Evolutionary conservation across 1,140 invertebrate genomes (phyloP), one percentile per base, ranked within the genome.

Genomic region (Camponotus vicinus): DNA sequence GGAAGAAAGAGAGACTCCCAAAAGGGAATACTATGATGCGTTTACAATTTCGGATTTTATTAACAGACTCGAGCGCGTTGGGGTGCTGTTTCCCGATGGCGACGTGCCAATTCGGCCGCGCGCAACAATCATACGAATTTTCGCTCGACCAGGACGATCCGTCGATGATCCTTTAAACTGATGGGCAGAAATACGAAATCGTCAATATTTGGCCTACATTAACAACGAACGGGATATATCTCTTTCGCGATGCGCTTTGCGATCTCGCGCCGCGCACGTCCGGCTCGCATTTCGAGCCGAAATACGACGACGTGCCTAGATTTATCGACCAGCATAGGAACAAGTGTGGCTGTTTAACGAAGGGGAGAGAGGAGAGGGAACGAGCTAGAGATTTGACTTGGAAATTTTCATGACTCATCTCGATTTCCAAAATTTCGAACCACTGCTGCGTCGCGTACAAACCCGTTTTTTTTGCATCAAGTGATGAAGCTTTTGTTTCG

Each of bases 1-100:
- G 13, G 3, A 13, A 3, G 45, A 49, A 13, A 49, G 45, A 49
- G 42, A 45, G 2, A 49, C 13, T 49, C 11, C 15, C 27, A 18
- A 42, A 40, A 45, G 32, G 52, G 32, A 61, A 67, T 66, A 66
- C n/a, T 37, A 3, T 52, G 78, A 78, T 64, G 57, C 21, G 75
- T 64, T 85, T 87, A 63, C 45, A 69, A 75, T 87, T 80, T 66
- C 21, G 59, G 49, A 80, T 89, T 88, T 88, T 85, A 85, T 89
- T 87, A 87, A 80, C 80, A 80, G 55, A 55, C 27, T 63, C 32
- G 32, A 40, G 77, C 37, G 13, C 42, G 42, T 45, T 7, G 18
- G 55, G n/a, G 7, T 27, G 34, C 32, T 34, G 52, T 66, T 66
- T 49, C n/a, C 37, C 45, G 61, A 75, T 86, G 87, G 78, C 84